Conservation (phyloP, 2,113 vertebrate species). For the Ramphastos sulfuratus region DNA sequence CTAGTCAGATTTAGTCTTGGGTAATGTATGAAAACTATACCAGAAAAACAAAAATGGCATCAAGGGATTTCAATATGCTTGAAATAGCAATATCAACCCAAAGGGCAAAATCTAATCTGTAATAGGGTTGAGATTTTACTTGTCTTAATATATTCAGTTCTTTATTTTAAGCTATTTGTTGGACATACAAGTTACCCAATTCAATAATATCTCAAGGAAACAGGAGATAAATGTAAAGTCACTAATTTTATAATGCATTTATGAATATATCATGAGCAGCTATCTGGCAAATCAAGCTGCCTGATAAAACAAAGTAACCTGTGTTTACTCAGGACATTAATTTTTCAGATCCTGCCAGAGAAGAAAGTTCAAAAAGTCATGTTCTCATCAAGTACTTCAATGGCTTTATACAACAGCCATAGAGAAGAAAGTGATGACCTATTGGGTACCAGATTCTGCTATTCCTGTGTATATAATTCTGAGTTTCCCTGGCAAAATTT, state of each 20-base stretch:
- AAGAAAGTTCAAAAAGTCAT: not conserved
- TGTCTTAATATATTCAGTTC: not conserved
- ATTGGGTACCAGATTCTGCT: not conserved
- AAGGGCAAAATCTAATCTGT: not conserved
- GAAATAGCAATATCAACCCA: not conserved
- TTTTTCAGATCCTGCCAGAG: not conserved
- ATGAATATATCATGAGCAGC: not conserved
- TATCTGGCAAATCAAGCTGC: not conserved
- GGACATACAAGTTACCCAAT: not conserved
- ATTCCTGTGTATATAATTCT: not conserved
- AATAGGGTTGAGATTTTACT: not conserved
- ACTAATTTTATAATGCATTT: not conserved
- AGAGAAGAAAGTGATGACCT: not conserved
- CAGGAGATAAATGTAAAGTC: not conserved
- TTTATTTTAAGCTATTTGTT: not conserved
- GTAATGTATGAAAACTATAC: not conserved
- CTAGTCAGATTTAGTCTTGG: not conserved
- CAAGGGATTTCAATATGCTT: not conserved
- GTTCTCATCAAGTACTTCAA: not conserved
- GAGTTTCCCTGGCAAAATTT: not conserved
- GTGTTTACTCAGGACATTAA: not conserved
- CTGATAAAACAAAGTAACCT: not conserved
- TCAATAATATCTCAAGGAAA: not conserved
- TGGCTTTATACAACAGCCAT: not conserved
- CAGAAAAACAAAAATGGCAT: not conserved